Evolutionary conservation across 2,888 invertebrate species (phyloP).

Genomic region (Agrenia bidenticulata): DNA sequence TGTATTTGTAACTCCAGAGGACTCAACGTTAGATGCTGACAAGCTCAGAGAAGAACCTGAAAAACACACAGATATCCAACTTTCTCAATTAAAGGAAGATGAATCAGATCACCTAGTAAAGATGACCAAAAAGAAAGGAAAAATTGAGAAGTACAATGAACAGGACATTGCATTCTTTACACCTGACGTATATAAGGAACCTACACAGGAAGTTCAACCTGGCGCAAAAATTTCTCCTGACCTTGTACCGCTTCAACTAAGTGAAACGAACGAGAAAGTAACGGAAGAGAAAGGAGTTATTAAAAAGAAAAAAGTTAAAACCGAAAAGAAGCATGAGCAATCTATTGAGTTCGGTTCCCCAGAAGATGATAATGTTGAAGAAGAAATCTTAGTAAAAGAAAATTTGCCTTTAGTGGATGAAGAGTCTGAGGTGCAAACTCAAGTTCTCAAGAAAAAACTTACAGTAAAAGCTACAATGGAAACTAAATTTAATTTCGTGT

Average conservation of each 20-base stretch:
- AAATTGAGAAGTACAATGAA: slow-evolving; percentile 43
- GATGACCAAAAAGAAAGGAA: slow-evolving; percentile 38
- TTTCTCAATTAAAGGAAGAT: too few relatives aligned
- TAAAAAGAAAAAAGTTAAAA: slow-evolving; percentile 18
- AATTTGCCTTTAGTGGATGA: background rate
- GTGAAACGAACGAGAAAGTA: background rate
- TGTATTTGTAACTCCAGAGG: slow-evolving; percentile 64
- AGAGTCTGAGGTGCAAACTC: too few relatives aligned
- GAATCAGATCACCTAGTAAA: too few relatives aligned
- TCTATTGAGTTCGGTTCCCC: slow-evolving; percentile 5
- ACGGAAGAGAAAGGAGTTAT: slow-evolving; percentile 8
- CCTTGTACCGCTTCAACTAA: too few relatives aligned
- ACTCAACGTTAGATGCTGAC: slow-evolving; percentile 54
- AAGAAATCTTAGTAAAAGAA: too few relatives aligned
- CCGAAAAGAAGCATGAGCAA: slow-evolving; percentile 9
- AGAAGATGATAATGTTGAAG: slow-evolving; percentile 4
- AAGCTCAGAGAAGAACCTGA: slow-evolving; percentile 55
- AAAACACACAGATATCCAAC: too few relatives aligned
- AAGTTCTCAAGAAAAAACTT: background rate
- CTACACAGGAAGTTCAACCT: background rate
- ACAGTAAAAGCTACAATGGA: background rate
- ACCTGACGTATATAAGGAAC: slow-evolving; percentile 45
- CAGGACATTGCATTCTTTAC: slow-evolving; percentile 54
- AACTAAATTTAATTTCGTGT: background rate
- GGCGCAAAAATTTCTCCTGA: too few relatives aligned